phyloP scores from a whole-genome alignment of 2,113 vertebrate species.

The Pelmatolapia mariae region DNA sequence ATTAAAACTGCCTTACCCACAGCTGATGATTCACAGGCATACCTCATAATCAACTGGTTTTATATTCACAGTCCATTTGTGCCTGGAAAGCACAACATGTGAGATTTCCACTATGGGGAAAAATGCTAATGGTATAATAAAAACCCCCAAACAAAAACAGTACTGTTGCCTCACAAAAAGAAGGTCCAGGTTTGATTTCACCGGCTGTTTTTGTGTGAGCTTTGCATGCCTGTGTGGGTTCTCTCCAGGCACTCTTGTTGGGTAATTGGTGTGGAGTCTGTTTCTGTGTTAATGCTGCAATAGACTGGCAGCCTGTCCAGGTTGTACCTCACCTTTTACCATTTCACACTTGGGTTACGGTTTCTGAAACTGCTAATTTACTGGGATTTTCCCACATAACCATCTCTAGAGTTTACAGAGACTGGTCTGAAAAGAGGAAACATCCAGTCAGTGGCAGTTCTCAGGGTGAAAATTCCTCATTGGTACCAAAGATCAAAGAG shows the following conservation, averaged over 20 bases:
- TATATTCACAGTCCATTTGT: neutral
- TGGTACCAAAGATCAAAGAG: neutral
- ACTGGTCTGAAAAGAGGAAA: neutral
- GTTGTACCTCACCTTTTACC: neutral
- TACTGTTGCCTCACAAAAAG: neutral
- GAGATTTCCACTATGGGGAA: neutral
- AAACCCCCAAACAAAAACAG: fast-evolving
- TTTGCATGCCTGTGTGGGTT: neutral
- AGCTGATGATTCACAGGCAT: neutral
- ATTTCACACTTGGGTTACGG: neutral
- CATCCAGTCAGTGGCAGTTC: neutral
- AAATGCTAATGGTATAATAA: neutral
- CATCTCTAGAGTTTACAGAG: neutral
- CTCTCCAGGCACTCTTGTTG: neutral
- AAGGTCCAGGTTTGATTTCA: neutral
- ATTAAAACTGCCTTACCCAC: neutral
- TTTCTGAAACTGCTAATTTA: neutral
- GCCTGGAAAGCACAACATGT: neutral
- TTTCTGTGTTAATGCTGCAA: neutral
- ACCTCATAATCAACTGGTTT: neutral
- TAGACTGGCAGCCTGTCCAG: neutral
- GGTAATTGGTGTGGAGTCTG: neutral
- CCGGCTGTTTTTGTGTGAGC: neutral
- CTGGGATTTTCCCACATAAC: neutral
- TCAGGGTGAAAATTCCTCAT: neutral